These are phyloP conservation scores for Pogonocherus hispidulus DNA, from an alignment of 2,888 invertebrate genomes.

Conservation along the genomic window DNA sequence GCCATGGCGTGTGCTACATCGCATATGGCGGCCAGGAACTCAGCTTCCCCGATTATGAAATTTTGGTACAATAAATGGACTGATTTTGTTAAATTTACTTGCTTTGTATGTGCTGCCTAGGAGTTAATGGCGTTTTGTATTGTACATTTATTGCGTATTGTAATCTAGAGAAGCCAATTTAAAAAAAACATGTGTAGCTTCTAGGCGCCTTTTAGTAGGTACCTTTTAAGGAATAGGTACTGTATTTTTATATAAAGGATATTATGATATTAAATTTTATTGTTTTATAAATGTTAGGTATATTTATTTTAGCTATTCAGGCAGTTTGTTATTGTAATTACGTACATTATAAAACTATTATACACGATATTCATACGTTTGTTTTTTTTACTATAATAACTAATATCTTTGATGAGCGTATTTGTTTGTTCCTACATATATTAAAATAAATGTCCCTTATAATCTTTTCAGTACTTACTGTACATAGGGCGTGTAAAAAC, in stretches of 20 bases:
- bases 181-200: slow-evolving; percentile 49
- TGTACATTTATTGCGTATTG: slow-evolving; percentile 20
- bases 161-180: slow-evolving; percentile 36
- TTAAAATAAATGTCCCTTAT: too few species aligned
- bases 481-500: too few species aligned
- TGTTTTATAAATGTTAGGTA: slow-evolving; percentile 13
- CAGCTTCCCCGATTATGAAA: slow-evolving; percentile 85
- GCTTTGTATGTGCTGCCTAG: slow-evolving; percentile 50
- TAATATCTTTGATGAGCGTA: too few species aligned
- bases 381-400: slow-evolving; percentile 42
- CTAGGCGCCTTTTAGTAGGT: slow-evolving; percentile 53
- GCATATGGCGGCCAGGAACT: slow-evolving; percentile 86
- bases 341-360: slow-evolving; percentile 5
- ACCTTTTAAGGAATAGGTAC: slow-evolving; percentile 17
- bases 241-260: slow-evolving; percentile 31
- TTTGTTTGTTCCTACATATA: too few species aligned
- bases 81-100: slow-evolving; percentile 34
- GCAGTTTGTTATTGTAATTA: slow-evolving; percentile 25
- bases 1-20: slow-evolving; percentile 83
- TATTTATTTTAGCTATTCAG: slow-evolving; percentile 36
- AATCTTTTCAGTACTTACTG: too few species aligned
- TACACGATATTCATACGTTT: slow-evolving; percentile 44
- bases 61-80: slow-evolving; percentile 72
- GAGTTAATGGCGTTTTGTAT: slow-evolving; percentile 18
- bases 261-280: slow-evolving; percentile 22